Conservation (phyloP, 1,140 invertebrate species). For the Atta colombica region DNA sequence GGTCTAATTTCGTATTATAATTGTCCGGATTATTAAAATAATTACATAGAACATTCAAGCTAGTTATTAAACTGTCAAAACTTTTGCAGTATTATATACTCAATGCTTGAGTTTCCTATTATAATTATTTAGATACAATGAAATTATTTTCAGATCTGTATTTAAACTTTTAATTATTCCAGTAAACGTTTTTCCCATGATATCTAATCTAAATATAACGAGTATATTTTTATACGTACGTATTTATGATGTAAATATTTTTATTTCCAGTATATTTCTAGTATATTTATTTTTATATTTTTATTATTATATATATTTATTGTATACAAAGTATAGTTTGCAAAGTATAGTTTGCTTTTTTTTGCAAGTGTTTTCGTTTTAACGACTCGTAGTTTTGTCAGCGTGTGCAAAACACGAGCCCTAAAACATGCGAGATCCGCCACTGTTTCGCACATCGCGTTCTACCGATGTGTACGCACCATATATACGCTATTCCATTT, state of each 20-base stretch:
- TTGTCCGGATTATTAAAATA: too few species aligned
- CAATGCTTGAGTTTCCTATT: too few species aligned
- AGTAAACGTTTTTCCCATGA: too few species aligned
- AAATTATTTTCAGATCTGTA: too few species aligned
- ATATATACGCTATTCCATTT: constrained; percentile 68
- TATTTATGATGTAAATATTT: not conserved
- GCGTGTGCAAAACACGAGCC: not conserved
- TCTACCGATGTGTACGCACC: constrained; percentile 48
- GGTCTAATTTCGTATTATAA: too few species aligned
- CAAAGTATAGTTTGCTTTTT: not conserved
- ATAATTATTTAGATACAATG: too few species aligned
- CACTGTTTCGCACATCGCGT: constrained; percentile 45
- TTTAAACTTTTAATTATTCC: too few species aligned
- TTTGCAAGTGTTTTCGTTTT: constrained; percentile 13
- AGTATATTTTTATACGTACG: not conserved
- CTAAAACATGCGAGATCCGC: constrained; percentile 9
- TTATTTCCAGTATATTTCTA: not conserved
- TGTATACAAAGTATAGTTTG: not conserved
- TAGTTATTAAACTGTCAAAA: too few species aligned
- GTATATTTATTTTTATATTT: not conserved
- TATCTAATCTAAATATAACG: too few species aligned
- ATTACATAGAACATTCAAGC: too few species aligned
- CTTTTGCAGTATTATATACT: too few species aligned
- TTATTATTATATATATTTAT: not conserved
- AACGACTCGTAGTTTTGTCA: constrained; percentile 3